Evolutionary conservation across 1,140 invertebrate species (phyloP).

Genomic region (Saccostrea glomerata): DNA sequence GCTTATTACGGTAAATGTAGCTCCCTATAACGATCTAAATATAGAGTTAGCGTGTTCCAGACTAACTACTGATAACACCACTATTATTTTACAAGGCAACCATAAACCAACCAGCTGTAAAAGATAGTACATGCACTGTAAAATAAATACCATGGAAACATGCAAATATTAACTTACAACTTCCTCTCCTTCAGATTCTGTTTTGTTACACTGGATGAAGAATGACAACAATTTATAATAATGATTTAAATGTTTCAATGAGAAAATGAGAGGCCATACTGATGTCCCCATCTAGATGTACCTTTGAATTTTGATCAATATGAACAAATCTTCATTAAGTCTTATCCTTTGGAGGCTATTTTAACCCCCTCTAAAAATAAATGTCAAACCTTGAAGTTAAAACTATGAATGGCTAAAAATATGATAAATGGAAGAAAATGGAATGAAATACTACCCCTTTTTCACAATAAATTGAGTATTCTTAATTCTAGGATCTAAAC

Average conservation of each 20-base stretch:
- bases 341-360: no score
- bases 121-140: slow-evolving; percentile 12
- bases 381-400: no score
- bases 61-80: neutral
- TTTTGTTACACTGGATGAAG: slow-evolving; percentile 26
- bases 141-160: slow-evolving; percentile 15
- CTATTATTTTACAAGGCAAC: neutral
- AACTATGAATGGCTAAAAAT: no score
- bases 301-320: no score
- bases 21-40: neutral
- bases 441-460: no score
- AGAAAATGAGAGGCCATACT: neutral
- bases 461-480: no score
- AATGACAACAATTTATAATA: neutral
- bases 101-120: slow-evolving; percentile 18
- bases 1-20: neutral
- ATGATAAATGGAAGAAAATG: no score
- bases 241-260: neutral
- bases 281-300: no score
- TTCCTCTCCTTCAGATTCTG: neutral
- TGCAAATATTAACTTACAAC: slow-evolving; percentile 7
- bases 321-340: no score
- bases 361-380: no score
- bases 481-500: no score
- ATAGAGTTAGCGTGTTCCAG: neutral